These are phyloP conservation scores for Chamaetylas fuelleborni DNA, from an alignment of 2,113 vertebrate genomes.

Conservation along the genomic window DNA sequence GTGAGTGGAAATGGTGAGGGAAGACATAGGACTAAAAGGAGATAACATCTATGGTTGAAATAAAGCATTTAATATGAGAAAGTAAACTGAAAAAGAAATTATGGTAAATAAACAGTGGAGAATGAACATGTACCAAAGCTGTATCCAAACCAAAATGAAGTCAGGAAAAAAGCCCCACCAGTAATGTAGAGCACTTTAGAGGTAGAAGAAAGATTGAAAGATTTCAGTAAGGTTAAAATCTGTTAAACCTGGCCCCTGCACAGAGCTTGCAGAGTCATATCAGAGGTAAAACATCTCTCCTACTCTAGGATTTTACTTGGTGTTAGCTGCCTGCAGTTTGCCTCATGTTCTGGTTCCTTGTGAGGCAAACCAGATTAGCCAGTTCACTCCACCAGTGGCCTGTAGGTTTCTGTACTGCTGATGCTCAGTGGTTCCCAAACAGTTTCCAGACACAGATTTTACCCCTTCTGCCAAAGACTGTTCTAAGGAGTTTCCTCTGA, in stretches of 20 bases:
- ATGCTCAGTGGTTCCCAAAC: background rate
- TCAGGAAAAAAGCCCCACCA: background rate
- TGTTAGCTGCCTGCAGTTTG: background rate
- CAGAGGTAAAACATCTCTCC: background rate
- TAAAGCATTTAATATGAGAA: background rate
- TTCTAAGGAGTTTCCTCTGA: background rate
- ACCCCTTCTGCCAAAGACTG: background rate
- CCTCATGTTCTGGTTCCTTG: background rate
- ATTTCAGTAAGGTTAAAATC: background rate
- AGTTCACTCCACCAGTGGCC: background rate
- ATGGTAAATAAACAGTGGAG: background rate
- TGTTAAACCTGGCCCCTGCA: background rate
- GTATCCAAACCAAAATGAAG: background rate
- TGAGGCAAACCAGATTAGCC: background rate
- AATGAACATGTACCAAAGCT: background rate
- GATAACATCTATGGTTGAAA: background rate
- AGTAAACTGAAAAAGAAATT: background rate
- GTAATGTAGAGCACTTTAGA: background rate
- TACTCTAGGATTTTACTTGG: background rate
- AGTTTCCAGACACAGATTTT: background rate
- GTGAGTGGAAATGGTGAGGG: background rate
- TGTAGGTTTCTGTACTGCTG: background rate
- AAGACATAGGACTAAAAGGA: background rate
- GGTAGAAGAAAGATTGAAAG: background rate
- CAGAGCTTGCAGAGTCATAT: background rate